Evolutionary conservation across 1,140 invertebrate genomes (phyloP).

Genomic region (Drosophila grimshawi): DNA sequence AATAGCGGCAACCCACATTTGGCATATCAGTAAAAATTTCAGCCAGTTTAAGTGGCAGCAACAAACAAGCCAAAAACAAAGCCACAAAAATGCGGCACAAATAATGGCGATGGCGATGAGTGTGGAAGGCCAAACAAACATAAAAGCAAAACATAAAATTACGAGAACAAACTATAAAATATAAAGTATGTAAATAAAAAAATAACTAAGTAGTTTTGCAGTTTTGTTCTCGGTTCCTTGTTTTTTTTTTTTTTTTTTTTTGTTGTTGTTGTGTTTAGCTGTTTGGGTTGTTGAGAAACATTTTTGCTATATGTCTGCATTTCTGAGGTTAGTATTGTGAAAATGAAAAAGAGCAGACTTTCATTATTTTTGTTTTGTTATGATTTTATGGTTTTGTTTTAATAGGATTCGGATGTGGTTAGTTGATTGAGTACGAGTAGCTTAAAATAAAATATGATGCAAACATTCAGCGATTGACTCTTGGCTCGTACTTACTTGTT

Average conservation of each 20-base stretch:
- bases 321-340: constrained; percentile 3
- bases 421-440: constrained; percentile 3
- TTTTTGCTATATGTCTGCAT: not conserved
- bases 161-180: constrained; percentile 25
- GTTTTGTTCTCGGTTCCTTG: constrained; percentile 4
- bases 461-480: constrained; percentile 3
- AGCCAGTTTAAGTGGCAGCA: constrained; percentile 21
- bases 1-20: constrained; percentile 26
- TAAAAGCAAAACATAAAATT: constrained; percentile 58
- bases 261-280: not conserved
- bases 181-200: not conserved
- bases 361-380: constrained; percentile 1
- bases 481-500: constrained; percentile 90
- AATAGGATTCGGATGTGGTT: constrained; percentile 40
- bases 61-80: constrained; percentile 19
- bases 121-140: constrained; percentile 44
- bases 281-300: too few relatives aligned
- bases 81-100: constrained; percentile 20
- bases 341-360: constrained; percentile 18
- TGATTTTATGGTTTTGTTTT: constrained; percentile 15
- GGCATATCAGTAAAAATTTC: constrained; percentile 43
- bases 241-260: not conserved
- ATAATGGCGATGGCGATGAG: constrained; percentile 9
- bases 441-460: not conserved
- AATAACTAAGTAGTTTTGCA: constrained; percentile 30